Conservation (phyloP, 1,140 invertebrate species). For the Stenopsyche tienmushanensis region DNA sequence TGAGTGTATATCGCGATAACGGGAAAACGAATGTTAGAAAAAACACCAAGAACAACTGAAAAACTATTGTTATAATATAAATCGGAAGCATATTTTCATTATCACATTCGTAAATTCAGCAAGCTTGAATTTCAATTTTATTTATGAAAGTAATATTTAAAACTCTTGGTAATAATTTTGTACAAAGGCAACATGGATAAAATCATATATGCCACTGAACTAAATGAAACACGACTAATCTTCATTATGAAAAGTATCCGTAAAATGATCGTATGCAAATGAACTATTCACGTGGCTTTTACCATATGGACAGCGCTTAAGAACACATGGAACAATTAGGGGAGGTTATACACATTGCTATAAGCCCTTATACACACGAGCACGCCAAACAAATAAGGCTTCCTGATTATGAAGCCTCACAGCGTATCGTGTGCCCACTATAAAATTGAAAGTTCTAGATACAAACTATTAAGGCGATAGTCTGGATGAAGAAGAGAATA, state of each 20-base stretch:
- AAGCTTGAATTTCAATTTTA: too few species aligned
- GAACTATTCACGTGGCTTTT: constrained; percentile 14
- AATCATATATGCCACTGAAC: too few species aligned
- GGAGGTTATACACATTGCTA: constrained; percentile 13
- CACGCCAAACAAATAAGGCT: constrained; percentile 1
- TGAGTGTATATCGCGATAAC: constrained; percentile 48
- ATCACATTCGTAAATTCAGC: too few species aligned
- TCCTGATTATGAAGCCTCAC: constrained; percentile 31
- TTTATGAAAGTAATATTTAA: too few species aligned
- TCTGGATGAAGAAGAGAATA: too few species aligned
- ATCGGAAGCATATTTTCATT: constrained; percentile 44
- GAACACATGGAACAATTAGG: constrained; percentile 14
- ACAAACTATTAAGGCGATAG: too few species aligned
- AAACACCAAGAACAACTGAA: constrained; percentile 51
- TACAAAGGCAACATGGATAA: not conserved
- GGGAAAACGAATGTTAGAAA: constrained; percentile 50
- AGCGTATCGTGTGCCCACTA: too few species aligned
- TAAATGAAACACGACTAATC: too few species aligned
- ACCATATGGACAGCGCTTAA: not conserved
- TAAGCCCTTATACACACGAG: constrained; percentile 2
- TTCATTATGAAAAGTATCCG: too few species aligned
- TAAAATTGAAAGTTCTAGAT: too few species aligned
- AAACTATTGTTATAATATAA: constrained; percentile 46
- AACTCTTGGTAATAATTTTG: too few species aligned
- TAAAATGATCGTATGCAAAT: too few species aligned